Conservation (phyloP, 2,113 vertebrate genomes). For the Kryptolebias marmoratus region DNA sequence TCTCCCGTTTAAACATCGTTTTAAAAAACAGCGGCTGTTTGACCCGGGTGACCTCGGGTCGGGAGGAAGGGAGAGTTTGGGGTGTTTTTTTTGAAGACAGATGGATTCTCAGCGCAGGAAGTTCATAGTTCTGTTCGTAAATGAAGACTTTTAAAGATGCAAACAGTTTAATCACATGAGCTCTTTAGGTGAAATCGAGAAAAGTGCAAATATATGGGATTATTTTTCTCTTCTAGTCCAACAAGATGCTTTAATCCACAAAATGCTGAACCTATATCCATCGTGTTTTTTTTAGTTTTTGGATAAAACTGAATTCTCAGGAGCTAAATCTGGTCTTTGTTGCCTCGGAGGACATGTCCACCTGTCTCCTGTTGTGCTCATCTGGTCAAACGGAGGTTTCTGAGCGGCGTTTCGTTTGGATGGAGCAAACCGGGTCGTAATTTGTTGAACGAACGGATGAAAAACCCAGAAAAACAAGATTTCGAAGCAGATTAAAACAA, state of each 20-base stretch:
- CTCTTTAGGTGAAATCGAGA: no score
- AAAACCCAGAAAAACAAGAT: no score
- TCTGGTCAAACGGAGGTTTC: not conserved
- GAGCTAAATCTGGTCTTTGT: not conserved
- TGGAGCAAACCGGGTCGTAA: no score
- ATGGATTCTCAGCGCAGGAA: not conserved
- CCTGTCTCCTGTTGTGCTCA: not conserved
- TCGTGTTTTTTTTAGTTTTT: not conserved
- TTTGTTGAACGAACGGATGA: no score
- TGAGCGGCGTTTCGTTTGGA: not conserved
- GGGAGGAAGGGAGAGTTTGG: not conserved
- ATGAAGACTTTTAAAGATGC: no score
- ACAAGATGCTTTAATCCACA: no score
- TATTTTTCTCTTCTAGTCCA: no score
- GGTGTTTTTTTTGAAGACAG: not conserved
- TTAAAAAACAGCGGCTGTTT: slow-evolving; percentile 35
- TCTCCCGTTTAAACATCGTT: slow-evolving; percentile 42
- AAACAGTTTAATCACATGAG: no score
- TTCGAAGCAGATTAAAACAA: no score
- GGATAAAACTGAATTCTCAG: not conserved
- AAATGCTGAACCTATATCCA: not conserved
- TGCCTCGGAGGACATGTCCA: not conserved
- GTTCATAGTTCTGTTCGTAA: not conserved
- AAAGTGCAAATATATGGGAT: no score
- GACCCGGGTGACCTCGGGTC: slow-evolving; percentile 37